phyloP scores from a whole-genome alignment of 2,113 vertebrate genomes.

The Rhadina sibilatrix region DNA sequence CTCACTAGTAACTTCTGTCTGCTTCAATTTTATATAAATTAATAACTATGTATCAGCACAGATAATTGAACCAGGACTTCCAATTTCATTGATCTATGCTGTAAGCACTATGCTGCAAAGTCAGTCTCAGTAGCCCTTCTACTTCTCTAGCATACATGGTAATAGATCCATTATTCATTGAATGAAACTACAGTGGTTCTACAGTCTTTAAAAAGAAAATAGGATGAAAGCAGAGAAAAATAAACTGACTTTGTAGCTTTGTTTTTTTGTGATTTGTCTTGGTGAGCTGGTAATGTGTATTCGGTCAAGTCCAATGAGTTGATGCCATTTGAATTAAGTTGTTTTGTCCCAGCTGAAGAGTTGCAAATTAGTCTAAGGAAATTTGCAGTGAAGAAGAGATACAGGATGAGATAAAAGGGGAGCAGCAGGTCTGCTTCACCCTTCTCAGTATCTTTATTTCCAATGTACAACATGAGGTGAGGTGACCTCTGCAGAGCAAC shows the following conservation, averaged over 20 bases:
- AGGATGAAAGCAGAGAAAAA: neutral
- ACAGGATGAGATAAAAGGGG: neutral
- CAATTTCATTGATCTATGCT: neutral
- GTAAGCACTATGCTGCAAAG: neutral
- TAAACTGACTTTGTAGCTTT: neutral
- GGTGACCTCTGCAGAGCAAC: neutral
- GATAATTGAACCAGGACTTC: neutral
- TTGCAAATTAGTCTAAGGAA: neutral
- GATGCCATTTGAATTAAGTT: neutral
- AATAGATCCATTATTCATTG: neutral
- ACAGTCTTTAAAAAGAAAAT: neutral
- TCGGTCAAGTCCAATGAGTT: neutral
- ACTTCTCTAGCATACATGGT: neutral
- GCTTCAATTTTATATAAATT: neutral
- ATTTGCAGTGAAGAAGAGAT: constrained; percentile 29
- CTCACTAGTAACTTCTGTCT: neutral
- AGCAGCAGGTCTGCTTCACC: neutral
- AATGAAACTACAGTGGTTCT: neutral
- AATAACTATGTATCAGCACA: neutral
- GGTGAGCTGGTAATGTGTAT: neutral
- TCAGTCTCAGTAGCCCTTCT: neutral
- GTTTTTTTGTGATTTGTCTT: neutral
- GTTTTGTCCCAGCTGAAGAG: constrained; percentile 3
- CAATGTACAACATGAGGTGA: neutral
- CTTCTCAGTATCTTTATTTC: neutral